Base-by-base conservation (phyloP, 2,797 vertebrate genomes). In the Pagetopsis macropterus region DNA sequence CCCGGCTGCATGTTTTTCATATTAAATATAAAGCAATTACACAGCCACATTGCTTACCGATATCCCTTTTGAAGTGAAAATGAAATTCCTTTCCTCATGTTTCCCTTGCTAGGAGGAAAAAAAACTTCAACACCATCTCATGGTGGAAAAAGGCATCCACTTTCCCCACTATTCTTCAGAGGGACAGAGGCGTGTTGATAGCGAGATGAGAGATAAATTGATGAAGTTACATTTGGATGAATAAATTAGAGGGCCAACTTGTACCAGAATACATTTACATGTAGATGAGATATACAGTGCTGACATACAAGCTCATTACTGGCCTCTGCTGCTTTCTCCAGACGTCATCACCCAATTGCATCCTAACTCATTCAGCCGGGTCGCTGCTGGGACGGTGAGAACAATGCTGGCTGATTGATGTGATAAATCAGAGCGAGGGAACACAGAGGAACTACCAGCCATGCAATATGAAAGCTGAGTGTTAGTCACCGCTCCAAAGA, bases 1-100 rank as follows among this genome's bases (percentile, higher is more conserved):
- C 74, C 65, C 75, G 4, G 44, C 82, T 74, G 65, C 81, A 80
- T 84, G 85, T 91, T 92, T 87, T 72, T 76, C 74, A 44, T 83
- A 93, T 94, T 87, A 94, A 93, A 94, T 90, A 94, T 94, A 87
- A 88, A 94, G 81, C 84, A 69, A 83, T 93, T 88, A 89, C 86
- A 90, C 81, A 52, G 56, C 75, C 75, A 19, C 77, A 9, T 46
- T 59, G 62, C 79, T 74, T 72, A 78, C 82, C 70, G 72, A 51
- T 83, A 83, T 83, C 52, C 11, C 75, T 68, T 84, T 74, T 62
- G 60, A 79, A 65, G 19, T 49, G 58, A 60, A 51, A 54, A 49
- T 65, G 49, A 64, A 56, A 54, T n/a, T 16, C 21, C 16, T 9
- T 4, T 48, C 17, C 56, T 48, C 16, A 11, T 65, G 51, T 71